Percentiles rank a stretch among this genome's conserved stretches.
phyloP scores from a whole-genome alignment of 2,797 vertebrate genomes.

The Chrosomus eos region DNA sequence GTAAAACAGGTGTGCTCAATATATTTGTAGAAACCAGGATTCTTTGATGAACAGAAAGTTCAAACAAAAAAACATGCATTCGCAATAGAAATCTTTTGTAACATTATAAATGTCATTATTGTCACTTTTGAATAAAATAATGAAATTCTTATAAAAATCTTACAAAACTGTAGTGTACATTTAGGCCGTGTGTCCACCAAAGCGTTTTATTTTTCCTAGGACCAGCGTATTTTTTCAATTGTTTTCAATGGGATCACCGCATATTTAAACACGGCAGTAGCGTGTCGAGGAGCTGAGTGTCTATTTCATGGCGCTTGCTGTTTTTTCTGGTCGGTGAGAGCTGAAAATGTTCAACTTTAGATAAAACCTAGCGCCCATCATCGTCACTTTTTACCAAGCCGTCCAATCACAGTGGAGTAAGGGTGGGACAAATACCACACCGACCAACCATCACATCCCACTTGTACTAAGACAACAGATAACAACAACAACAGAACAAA shows the following conservation, averaged over 20 bases:
- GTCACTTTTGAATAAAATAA: background rate
- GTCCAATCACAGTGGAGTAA: background rate
- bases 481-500: background rate
- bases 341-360: background rate
- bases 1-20: background rate
- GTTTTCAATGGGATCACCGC: background rate
- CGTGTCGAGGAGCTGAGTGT: background rate
- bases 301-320: too few species aligned
- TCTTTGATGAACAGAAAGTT: background rate
- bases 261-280: background rate
- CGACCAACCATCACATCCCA: background rate
- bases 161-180: background rate
- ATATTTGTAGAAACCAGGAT: background rate
- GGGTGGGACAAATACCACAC: background rate
- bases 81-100: background rate
- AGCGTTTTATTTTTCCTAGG: too few species aligned
- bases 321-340: background rate
- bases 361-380: background rate
- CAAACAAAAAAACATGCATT: background rate
- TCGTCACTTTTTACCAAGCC: background rate
- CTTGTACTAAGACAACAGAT: background rate
- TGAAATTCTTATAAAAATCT: background rate
- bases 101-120: background rate
- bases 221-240: background rate
- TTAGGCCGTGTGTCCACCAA: background rate